Evolutionary conservation across 2,888 invertebrate genomes (phyloP), one percentile per base, ranked within the genome.

Genomic region (Cephus spinipes): DNA sequence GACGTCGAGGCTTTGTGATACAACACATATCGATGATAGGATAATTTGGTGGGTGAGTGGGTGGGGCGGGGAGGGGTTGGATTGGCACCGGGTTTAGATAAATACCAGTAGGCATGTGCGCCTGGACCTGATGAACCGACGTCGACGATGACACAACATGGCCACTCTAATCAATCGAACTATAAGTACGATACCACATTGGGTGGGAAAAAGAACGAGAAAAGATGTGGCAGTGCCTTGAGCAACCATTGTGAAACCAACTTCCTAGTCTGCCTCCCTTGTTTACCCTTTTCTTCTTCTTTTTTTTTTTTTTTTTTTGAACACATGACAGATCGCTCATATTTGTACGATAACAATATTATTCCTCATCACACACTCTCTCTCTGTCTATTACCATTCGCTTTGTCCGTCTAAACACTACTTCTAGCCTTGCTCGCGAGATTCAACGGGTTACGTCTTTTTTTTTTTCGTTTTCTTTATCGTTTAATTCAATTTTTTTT

Each of bases 321-420:
- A 91, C 90, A 90, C 89, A 90, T 91, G 88, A 90, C 89, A 89
- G 89, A 90, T 89, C 90, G 90, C 87, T 90, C 90, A 82, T 83
- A 82, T 90, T 91, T 91, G 90, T 91, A 91, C 90, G 89, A 90
- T 90, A 89, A 82, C 82, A 86, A 85, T 82, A 83, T 86, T 84
- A 81, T 83, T 83, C 81, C 83, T 78, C 81, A 77, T 80, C 80
- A 82, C 82, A 11, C 30, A 83, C 78, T 80, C 76, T 83, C 80
- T 83, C 81, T 79, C 81, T 79, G 78, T 75, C 81, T 80, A 81
- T 85, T 80, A 78, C 69, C 73, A 69, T 81, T 79, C 68, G 23
- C 68, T 77, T 76, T 71, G 85, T 85, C 86, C 87, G 81, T 84
- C 88, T 89, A 89, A 87, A 40, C 40, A 40, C 90, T 91, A 91